Evolutionary conservation across 2,797 vertebrate species (phyloP), one percentile per base, ranked within the genome.

Genomic region (Acanthurus tractus): DNA sequence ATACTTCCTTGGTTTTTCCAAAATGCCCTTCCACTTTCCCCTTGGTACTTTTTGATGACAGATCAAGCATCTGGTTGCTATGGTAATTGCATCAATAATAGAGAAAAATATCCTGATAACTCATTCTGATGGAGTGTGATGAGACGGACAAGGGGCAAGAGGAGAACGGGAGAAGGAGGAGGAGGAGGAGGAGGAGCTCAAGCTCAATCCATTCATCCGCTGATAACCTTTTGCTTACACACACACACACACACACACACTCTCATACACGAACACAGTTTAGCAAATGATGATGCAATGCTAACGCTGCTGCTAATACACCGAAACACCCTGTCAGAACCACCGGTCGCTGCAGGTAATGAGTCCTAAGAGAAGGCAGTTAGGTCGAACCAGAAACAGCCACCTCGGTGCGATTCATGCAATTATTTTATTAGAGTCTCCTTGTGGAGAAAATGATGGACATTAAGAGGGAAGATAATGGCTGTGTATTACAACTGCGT

Each of bases 11-110:
- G 53, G 50, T 61, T 58, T n/a, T 44, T 38, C 64, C 3, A 25
- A 36, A 22, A 13, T 44, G 52, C n/a, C 64, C 63, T 79, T 70
- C 14, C 5, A 8, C 13, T 61, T 64, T 55, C 29, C 40, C 2
- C 22, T 23, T 1, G 4, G 45, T 23, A 58, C 49, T 20, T 74
- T 15, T 63, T 9, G n/a, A 64, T 49, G 40, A 55, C 38, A 17
- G 12, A 2, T 18, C 22, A 59, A 55, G 57, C 74, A 50, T 50
- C 8, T 36, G 61, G 82, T 84, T 84, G 65, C 78, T 73, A 79
- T 54, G 76, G 83, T 2, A 18, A 86, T 70, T 70, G 75, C 36
- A 46, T 48, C 25, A 58, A 53, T 58, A 62, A 77, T 17, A 63
- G 63, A 58, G 78, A 74, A 29, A 29, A 54, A 22, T 14, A 3